Percentiles rank a stretch among this genome's conserved stretches.
Conservation (phyloP, 2,113 vertebrate species). For the Strigops habroptila region DNA sequence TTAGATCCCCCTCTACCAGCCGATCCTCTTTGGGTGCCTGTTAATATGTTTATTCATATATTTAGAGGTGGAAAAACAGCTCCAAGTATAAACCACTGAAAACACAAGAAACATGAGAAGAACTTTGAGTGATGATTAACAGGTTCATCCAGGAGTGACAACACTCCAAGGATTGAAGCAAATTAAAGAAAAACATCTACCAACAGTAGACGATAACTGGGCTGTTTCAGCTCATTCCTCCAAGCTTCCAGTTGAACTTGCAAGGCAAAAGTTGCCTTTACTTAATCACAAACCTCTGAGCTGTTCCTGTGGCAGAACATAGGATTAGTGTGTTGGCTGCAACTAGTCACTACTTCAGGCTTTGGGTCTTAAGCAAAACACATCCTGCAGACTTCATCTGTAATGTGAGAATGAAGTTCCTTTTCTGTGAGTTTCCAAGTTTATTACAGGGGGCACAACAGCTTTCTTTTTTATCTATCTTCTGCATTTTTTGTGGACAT, state of each 20-base stretch:
- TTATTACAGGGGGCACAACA: neutral
- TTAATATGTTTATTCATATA: neutral
- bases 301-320: neutral
- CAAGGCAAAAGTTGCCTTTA: neutral
- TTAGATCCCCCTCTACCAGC: neutral
- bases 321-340: neutral
- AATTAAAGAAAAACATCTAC: neutral
- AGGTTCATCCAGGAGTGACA: neutral
- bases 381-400: neutral
- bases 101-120: neutral
- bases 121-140: neutral
- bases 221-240: neutral
- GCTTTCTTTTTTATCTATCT: neutral
- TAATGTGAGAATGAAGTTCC: neutral
- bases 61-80: neutral
- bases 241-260: neutral
- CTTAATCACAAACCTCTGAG: neutral
- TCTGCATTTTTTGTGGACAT: neutral
- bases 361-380: neutral
- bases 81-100: neutral
- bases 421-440: neutral
- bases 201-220: neutral
- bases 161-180: neutral
- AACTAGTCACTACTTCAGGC: neutral
- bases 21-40: neutral